A percentile compares a stretch with the other conserved stretches of the same genome.
Evolutionary conservation across 2,113 vertebrate genomes (phyloP).

Genomic region (Halcyon malimbica): DNA sequence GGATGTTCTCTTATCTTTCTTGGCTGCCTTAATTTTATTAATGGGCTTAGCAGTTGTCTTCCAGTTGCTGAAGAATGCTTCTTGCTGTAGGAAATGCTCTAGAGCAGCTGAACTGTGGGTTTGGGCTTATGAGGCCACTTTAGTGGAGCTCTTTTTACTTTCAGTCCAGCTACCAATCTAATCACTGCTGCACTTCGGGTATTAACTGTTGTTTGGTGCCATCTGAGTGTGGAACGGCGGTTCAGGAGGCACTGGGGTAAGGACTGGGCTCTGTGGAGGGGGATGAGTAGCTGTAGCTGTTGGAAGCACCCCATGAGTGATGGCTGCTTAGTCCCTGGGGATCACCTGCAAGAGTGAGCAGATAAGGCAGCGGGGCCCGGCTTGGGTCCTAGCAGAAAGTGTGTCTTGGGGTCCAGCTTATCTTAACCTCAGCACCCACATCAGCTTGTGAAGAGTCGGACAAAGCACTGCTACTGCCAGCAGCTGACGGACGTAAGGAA

Average conservation of each 20-base stretch:
- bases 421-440: neutral
- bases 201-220: neutral
- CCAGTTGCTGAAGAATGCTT: neutral
- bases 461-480: neutral
- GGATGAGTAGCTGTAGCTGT: neutral
- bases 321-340: neutral
- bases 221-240: neutral
- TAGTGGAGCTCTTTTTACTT: neutral
- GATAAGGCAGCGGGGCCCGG: neutral
- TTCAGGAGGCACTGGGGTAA: neutral
- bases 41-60: neutral
- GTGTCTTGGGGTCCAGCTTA: neutral
- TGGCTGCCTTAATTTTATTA: neutral
- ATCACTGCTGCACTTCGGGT: neutral
- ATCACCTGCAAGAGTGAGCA: neutral
- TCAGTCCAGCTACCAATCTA: neutral
- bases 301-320: rapidly evolving
- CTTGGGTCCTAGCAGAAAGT: neutral
- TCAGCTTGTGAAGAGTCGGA: rapidly evolving
- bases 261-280: no score
- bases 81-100: neutral
- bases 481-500: neutral
- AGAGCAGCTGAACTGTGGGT: neutral
- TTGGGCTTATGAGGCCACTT: neutral
- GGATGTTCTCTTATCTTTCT: neutral